Percentiles rank a stretch among this genome's conserved stretches.
phyloP scores from a whole-genome alignment of 2,888 invertebrate genomes.

The Linnaemya vulpina region DNA sequence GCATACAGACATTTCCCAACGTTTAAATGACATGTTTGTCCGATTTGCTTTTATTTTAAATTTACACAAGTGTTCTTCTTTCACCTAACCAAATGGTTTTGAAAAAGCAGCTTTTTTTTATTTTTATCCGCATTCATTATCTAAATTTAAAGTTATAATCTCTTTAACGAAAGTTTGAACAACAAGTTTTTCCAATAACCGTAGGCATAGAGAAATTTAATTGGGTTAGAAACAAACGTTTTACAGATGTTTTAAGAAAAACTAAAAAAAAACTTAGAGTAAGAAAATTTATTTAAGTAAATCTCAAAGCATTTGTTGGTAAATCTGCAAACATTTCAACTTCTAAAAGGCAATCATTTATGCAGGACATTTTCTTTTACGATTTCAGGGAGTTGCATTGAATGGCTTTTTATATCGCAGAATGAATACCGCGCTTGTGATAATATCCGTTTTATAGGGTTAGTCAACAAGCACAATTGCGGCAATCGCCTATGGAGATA shows the following conservation, averaged over 20 bases:
- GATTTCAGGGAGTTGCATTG: no score
- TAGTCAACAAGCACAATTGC: no score
- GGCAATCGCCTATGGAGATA: no score
- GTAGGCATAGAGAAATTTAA: not conserved
- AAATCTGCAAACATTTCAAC: no score
- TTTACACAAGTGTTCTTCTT: not conserved
- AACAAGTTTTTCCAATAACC: not conserved
- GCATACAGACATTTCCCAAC: slow-evolving; percentile 22
- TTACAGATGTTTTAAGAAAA: not conserved
- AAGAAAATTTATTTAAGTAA: no score
- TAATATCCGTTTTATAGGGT: no score
- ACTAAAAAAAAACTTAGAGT: not conserved
- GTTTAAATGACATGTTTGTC: slow-evolving; percentile 27
- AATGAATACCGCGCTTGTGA: no score
- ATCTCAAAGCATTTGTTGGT: no score
- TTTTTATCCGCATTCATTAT: not conserved
- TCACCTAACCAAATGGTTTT: not conserved
- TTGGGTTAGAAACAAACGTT: not conserved
- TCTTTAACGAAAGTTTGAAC: not conserved
- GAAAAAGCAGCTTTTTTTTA: not conserved
- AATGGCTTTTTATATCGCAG: no score
- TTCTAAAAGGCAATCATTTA: no score
- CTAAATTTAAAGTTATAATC: not conserved
- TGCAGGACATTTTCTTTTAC: no score
- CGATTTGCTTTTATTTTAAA: not conserved